Percentiles rank a stretch among this genome's conserved stretches.
These are phyloP conservation scores for Polypedilum pembai DNA, from an alignment of 1,140 invertebrate species.

Conservation along the genomic window DNA sequence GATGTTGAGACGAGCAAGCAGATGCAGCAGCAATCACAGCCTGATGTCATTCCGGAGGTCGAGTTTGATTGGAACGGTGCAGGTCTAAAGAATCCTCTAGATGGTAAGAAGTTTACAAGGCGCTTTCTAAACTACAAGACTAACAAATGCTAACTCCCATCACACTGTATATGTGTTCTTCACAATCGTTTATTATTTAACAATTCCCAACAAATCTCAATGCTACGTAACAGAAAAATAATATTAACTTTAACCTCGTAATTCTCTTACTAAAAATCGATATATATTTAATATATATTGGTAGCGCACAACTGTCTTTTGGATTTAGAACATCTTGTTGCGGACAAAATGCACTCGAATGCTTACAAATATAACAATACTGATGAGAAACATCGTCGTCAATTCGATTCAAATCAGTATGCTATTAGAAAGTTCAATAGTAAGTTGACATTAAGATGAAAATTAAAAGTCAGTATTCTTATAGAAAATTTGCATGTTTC, in stretches of 20 bases:
- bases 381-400: neutral
- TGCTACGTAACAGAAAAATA: no score
- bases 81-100: neutral
- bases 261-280: no score
- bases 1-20: neutral
- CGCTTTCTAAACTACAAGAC: no score
- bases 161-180: no score
- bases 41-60: neutral
- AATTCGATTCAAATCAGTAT: slow-evolving; percentile 20
- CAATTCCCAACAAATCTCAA: no score
- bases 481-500: no score
- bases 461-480: no score
- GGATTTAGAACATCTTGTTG: slow-evolving; percentile 16
- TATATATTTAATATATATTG: neutral
- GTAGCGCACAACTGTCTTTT: slow-evolving; percentile 24
- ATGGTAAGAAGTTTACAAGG: neutral
- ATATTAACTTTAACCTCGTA: no score
- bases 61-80: slow-evolving; percentile 17
- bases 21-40: neutral
- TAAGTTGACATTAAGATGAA: neutral
- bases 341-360: neutral
- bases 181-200: no score
- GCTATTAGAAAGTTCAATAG: neutral
- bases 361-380: slow-evolving; percentile 8
- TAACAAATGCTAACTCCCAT: no score